Percentiles rank a stretch among this genome's conserved stretches.
Conservation (phyloP, 1,140 invertebrate species). For the Heliconius eleuchia region DNA sequence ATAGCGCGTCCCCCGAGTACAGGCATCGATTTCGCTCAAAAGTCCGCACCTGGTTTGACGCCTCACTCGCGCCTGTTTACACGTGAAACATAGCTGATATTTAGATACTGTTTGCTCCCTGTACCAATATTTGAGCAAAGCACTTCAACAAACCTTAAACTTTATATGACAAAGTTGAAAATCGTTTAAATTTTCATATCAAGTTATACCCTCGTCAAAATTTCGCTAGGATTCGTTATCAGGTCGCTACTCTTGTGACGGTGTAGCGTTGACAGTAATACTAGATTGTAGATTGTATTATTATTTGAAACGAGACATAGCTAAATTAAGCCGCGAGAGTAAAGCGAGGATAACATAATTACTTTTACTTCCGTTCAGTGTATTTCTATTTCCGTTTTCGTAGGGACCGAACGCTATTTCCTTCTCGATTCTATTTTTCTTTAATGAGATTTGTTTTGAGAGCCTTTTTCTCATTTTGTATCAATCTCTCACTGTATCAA, state of each 20-base stretch:
- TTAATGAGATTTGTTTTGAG: slow-evolving; percentile 69
- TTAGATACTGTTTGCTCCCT: slow-evolving; percentile 66
- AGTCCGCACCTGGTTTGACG: slow-evolving; percentile 74
- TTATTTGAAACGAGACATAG: slow-evolving; percentile 63
- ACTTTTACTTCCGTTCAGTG: slow-evolving; percentile 77
- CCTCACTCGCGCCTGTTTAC: slow-evolving; percentile 75
- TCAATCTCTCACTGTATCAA: slow-evolving; percentile 40
- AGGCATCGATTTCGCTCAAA: slow-evolving; percentile 73
- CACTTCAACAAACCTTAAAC: slow-evolving; percentile 1
- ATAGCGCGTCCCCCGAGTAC: slow-evolving; percentile 66
- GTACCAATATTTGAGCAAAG: slow-evolving; percentile 37
- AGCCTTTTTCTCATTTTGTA: slow-evolving; percentile 44
- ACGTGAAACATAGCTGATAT: slow-evolving; percentile 74
- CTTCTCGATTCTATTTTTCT: slow-evolving; percentile 71
- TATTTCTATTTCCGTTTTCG: slow-evolving; percentile 79
- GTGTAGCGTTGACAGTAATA: slow-evolving; percentile 72
- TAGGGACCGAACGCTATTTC: slow-evolving; percentile 66
- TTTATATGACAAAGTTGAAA: slow-evolving; percentile 42
- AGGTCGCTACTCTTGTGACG: slow-evolving; percentile 31
- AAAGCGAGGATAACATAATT: slow-evolving; percentile 78
- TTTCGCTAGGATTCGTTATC: slow-evolving; percentile 71
- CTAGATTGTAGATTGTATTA: slow-evolving; percentile 64
- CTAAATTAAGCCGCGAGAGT: slow-evolving; percentile 74
- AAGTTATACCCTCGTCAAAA: slow-evolving; percentile 44
- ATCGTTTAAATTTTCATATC: slow-evolving; percentile 38